A percentile compares a stretch with the other conserved stretches of the same genome.
Conservation (phyloP, 2,113 vertebrate species). For the Pollachius pollachius region DNA sequence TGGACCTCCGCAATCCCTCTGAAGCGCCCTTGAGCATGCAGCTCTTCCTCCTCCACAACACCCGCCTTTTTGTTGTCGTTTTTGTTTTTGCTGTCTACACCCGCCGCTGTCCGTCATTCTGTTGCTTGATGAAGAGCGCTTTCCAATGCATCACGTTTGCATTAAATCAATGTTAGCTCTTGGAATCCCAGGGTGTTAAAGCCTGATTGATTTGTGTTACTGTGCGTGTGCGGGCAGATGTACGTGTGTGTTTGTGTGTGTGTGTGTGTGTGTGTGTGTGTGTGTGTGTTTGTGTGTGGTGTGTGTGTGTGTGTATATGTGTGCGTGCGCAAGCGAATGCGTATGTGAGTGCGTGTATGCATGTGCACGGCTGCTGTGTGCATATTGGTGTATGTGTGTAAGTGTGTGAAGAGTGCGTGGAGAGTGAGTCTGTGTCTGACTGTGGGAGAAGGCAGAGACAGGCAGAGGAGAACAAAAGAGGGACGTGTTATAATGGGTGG, state of each 20-base stretch:
- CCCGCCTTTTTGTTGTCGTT: constrained; percentile 6
- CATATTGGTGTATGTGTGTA: neutral
- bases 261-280: too few species aligned
- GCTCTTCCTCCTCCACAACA: constrained; percentile 6
- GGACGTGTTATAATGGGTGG: too few species aligned
- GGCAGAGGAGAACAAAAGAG: neutral
- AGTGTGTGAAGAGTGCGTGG: too few species aligned
- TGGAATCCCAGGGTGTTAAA: constrained; percentile 51
- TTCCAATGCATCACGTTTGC: constrained; percentile 38
- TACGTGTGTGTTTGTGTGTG: too few species aligned
- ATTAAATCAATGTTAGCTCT: constrained; percentile 66
- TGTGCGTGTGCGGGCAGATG: constrained; percentile 21
- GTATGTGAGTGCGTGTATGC: too few species aligned
- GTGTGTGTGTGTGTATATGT: neutral
- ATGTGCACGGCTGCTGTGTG: neutral
- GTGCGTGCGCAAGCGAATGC: too few species aligned
- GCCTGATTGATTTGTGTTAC: constrained; percentile 70
- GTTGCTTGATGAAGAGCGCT: constrained; percentile 47
- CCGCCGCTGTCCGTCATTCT: constrained; percentile 41
- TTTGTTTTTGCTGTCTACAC: constrained; percentile 22
- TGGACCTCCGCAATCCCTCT: neutral
- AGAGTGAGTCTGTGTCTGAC: too few species aligned
- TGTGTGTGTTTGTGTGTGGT: too few species aligned
- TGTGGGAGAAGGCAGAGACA: neutral
- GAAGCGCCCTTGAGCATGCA: neutral